Conservation (phyloP, 2,797 vertebrate genomes). For the Ispidina lecontei region DNA sequence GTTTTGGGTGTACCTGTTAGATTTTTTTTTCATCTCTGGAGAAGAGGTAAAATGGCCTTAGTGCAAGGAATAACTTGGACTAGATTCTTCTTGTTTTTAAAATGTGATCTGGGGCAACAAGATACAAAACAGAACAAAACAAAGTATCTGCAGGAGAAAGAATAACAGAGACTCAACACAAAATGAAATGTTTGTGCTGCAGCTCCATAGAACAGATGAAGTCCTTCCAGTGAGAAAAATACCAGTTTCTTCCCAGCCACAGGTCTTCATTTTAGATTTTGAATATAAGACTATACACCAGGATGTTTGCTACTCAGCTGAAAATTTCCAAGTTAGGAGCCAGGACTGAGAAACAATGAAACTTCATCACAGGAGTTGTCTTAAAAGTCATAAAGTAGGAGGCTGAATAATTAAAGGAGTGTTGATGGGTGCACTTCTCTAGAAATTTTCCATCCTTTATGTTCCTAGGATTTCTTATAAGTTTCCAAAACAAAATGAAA, state of each 20-base stretch:
- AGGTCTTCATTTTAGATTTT: neutral
- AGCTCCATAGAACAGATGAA: neutral
- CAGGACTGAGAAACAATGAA: neutral
- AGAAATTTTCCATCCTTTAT: neutral
- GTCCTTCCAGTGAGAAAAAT: neutral
- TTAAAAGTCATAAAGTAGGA: neutral
- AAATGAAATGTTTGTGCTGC: neutral
- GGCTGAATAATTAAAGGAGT: neutral
- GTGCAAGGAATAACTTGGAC: slow-evolving; percentile 37
- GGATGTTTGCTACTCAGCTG: neutral
- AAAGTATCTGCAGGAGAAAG: neutral
- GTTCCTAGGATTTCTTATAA: neutral
- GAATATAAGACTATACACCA: neutral
- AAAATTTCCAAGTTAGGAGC: neutral
- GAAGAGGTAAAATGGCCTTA: neutral
- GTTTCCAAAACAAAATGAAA: neutral
- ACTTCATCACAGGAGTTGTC: neutral
- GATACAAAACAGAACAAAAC: neutral
- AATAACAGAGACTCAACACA: neutral
- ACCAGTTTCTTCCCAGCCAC: neutral
- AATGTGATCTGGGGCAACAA: neutral
- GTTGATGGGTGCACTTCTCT: neutral
- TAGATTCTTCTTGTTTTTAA: neutral
- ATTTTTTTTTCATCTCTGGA: neutral
- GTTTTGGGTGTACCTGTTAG: neutral